Evolutionary conservation across 2,888 invertebrate genomes (phyloP), one percentile per base, ranked within the genome.

Genomic region (Sesamia inferens): DNA sequence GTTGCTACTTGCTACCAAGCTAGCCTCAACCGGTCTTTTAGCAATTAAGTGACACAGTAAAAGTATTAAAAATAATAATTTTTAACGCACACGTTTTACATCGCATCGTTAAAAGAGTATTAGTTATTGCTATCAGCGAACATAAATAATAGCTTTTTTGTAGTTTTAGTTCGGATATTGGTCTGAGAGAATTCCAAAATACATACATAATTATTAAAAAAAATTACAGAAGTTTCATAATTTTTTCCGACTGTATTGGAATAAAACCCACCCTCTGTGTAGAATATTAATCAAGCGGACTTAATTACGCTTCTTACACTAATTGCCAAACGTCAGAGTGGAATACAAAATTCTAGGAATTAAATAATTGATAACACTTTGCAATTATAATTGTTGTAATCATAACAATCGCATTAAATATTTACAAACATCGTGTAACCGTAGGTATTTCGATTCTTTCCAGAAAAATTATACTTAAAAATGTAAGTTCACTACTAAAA

Each of bases 1-100:
- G 91, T 93, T 92, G 93, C 92, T 85, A 89, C 86, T 86, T 81
- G 89, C 91, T 87, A 87, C 87, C 79, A 81, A 92, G 90, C 89
- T 85, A 87, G 87, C 87, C 81, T 82, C 84, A 90, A 94, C 95
- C 94, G 94, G 95, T 94, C 90, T 73, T 71, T 77, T 62, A 79
- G 92, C 93, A 94, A 94, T 94, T 95, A 95, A 93, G 90, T 91
- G 92, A 93, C 94, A 92, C 90, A 91, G 92, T 93, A 93, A 92
- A 92, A 92, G 90, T 91, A 92, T 91, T 90, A 92, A 91, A 88
- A 89, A 91, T 87, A 88, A 87, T 88, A 87, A 82, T 76, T 79
- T 88, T 82, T 80, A 87, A 82, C 79, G 66, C 78, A 79, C 74
- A 73, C 77, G 55, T 79, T 75, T 78, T 64, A 74, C 70, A 78